These are phyloP conservation scores for Brachionus sp. DNA, from an alignment of 1,140 invertebrate species.

Conservation along the genomic window DNA sequence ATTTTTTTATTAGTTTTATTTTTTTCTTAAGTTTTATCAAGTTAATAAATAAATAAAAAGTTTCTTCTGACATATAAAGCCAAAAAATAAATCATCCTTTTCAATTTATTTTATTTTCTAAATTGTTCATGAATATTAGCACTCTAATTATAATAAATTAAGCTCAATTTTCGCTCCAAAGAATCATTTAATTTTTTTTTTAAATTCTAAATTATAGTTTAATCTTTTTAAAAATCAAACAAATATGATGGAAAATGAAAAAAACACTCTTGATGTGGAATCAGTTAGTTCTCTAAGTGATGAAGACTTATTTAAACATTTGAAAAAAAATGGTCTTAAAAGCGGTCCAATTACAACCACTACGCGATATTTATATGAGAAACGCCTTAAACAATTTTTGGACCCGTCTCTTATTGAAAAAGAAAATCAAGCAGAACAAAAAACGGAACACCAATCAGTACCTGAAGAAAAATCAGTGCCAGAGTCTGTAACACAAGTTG, in stretches of 20 bases:
- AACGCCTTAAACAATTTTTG: conserved; percentile 20
- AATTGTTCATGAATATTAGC: neutral
- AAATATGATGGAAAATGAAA: neutral
- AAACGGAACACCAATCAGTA: neutral
- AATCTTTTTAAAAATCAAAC: neutral
- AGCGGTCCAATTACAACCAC: neutral
- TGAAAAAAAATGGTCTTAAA: conserved; percentile 33
- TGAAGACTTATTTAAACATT: conserved; percentile 15
- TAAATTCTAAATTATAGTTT: neutral
- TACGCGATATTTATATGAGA: conserved; percentile 11
- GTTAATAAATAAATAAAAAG: neutral
- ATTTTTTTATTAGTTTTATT: too few relatives aligned
- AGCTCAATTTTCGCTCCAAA: neutral
- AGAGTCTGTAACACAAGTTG: neutral
- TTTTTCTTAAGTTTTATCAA: too few relatives aligned
- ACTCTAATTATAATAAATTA: neutral
- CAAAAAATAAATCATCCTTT: neutral
- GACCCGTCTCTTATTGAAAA: neutral
- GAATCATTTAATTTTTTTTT: neutral
- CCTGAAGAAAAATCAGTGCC: neutral
- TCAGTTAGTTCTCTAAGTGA: neutral
- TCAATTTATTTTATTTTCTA: neutral
- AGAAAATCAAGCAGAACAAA: neutral
- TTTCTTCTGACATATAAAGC: neutral
- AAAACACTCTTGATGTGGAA: neutral